Conservation (phyloP, 2,113 vertebrate species). For the Odocoileus hemionus region DNA sequence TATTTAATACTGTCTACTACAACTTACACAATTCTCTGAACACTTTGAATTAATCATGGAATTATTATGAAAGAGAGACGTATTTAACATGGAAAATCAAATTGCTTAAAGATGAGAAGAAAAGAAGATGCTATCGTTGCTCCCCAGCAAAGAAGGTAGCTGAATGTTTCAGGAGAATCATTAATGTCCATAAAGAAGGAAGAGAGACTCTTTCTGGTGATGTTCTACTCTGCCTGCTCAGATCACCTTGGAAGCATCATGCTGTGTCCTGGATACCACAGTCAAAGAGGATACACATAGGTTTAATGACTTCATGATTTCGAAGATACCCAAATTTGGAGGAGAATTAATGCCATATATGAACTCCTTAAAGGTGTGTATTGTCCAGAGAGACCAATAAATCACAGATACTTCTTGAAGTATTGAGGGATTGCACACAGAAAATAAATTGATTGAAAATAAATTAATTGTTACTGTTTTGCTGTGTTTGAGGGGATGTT, state of each 20-base stretch:
- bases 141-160: background rate
- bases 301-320: background rate
- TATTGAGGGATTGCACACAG: background rate
- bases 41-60: background rate
- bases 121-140: background rate
- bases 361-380: background rate
- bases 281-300: background rate
- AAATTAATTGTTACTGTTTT: background rate
- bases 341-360: background rate
- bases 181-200: background rate
- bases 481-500: background rate
- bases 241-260: background rate
- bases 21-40: background rate
- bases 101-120: background rate
- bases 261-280: background rate
- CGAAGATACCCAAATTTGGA: background rate
- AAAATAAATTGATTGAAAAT: background rate
- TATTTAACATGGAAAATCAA: background rate
- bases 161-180: background rate
- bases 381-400: background rate
- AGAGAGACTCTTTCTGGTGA: background rate
- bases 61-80: background rate
- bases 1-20: background rate
- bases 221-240: background rate
- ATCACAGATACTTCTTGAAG: background rate